Percentiles rank a stretch among this genome's conserved stretches.
Evolutionary conservation across 2,797 vertebrate genomes (phyloP).

Genomic region (Cephalopachus bancanus): DNA sequence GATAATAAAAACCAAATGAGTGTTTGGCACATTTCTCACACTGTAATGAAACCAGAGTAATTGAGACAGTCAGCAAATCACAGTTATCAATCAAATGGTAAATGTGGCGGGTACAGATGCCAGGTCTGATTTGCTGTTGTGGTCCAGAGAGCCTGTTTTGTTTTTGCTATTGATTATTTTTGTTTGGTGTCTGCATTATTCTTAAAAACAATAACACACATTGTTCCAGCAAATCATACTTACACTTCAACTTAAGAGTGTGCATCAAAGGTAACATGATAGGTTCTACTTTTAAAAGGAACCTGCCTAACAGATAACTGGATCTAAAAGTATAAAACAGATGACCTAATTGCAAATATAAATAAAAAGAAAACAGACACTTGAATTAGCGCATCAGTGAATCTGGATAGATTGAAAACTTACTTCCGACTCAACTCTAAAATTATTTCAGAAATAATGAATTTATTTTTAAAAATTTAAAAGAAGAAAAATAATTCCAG

Average conservation of each 20-base stretch:
- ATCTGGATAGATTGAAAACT: background rate
- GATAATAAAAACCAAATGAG: constrained; percentile 58
- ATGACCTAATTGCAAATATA: background rate
- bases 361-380: background rate
- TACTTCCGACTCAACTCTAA: background rate
- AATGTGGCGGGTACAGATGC: background rate
- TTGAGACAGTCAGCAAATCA: constrained; percentile 65
- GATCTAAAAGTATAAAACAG: background rate
- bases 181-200: constrained; percentile 31
- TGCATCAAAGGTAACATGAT: background rate
- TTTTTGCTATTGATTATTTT: constrained; percentile 42
- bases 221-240: background rate
- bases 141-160: background rate
- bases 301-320: background rate
- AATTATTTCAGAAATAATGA: constrained; percentile 51
- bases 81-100: constrained; percentile 43
- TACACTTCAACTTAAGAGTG: background rate
- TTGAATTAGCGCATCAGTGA: background rate
- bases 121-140: background rate
- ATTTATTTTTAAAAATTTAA: background rate
- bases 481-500: background rate
- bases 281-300: background rate
- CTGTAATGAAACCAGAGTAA: constrained; percentile 60
- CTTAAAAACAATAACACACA: background rate
- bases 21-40: constrained; percentile 49